Base-by-base conservation (phyloP, 2,797 vertebrate genomes). In the Myripristis murdjan region DNA sequence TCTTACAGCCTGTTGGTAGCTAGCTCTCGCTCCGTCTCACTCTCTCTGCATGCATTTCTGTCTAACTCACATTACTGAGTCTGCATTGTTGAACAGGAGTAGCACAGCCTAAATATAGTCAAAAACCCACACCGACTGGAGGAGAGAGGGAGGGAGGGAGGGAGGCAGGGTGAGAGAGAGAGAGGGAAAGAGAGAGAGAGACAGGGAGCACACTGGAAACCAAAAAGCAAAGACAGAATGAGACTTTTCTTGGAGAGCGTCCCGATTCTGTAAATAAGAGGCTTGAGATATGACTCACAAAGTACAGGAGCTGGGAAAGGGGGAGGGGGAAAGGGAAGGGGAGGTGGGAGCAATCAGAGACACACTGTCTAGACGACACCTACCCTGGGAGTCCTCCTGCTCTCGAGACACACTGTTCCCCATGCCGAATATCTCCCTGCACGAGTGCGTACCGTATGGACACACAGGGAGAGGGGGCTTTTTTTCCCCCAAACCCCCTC, bases 71-170 rank as follows among this genome's bases (percentile, higher is more conserved):
- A 92, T 94, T 94, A 95, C 94, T 90, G 90, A 90, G 92, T 92
- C 89, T 89, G 89, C 68, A 93, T 93, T 93, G 92, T 92, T 93
- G 91, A 92, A 88, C 79, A 85, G 89, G 86, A 90, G 91, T 84
- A 74, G 89, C 82, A 76, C 91, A 91, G 93, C 91, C 96, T 97
- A 97, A 97, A 97, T 96, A 97, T 97, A 97, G 96, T 95, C 93
- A 95, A 91, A 93, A 90, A 74, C 84, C 43, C 92, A 92, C 79
- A 90, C 75, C 31, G 64, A 5, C 89, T 86, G 70, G 16, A 66
- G 65, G 77, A 55, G 85, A 73, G 89, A n/a, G 54, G 7, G 75
- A 52, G 12, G 53, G 80, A 71, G 71, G 53, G 41, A 87, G 89
- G 84, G 88, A 84, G 85, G 84, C 73, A 73, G 87, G 80, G 69